phyloP scores from a whole-genome alignment of 2,797 vertebrate species.

The Cyprinodon diabolis region DNA sequence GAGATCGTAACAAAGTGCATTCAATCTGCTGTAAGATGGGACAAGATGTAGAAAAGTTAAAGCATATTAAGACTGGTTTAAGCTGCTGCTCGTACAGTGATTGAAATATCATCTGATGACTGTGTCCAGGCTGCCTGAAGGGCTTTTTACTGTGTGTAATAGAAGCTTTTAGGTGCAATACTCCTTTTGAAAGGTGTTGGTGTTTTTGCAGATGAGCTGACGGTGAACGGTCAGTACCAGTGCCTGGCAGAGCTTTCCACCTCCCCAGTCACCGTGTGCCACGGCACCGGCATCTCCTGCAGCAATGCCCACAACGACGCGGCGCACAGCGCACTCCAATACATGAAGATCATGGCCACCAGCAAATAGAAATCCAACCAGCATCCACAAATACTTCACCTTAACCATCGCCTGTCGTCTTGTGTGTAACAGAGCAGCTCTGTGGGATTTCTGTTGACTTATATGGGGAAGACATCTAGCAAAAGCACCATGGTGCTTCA shows the following conservation, averaged over 20 bases:
- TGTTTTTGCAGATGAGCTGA: conserved; percentile 82
- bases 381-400: conserved; percentile 4
- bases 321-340: conserved; percentile 86
- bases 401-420: not conserved
- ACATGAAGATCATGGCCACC: conserved; percentile 85
- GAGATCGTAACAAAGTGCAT: not conserved
- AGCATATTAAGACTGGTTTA: not conserved
- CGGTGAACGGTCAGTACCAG: conserved; percentile 87
- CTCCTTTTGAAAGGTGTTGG: not conserved
- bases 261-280: conserved; percentile 84
- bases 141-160: not conserved
- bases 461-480: not conserved
- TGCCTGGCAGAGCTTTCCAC: conserved; percentile 88
- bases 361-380: conserved; percentile 59
- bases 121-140: too few species aligned
- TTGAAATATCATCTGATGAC: not conserved
- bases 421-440: conserved; percentile 10
- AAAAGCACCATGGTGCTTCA: not conserved
- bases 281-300: conserved; percentile 85
- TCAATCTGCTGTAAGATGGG: not conserved
- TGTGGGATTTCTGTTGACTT: not conserved
- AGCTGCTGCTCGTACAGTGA: not conserved
- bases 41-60: not conserved
- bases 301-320: conserved; percentile 85
- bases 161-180: not conserved